Evolutionary conservation across 2,113 vertebrate genomes (phyloP).

Genomic region (Hirundichthys speculiger): DNA sequence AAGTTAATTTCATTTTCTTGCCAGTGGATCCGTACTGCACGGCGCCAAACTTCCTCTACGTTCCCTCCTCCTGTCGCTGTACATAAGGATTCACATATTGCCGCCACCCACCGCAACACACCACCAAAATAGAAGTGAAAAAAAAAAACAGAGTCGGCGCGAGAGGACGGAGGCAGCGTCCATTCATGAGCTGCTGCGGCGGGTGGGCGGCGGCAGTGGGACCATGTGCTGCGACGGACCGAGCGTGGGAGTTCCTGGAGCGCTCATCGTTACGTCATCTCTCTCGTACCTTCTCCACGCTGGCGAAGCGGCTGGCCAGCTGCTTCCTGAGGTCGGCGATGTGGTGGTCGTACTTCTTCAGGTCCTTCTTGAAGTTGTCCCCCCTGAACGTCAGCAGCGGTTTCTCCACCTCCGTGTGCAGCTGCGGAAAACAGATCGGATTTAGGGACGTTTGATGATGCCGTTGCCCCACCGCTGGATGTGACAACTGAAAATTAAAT

Average conservation of each 20-base stretch:
- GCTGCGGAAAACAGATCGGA: slow-evolving; percentile 73
- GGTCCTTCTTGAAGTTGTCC: slow-evolving; percentile 98
- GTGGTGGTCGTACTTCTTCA: slow-evolving; percentile 98
- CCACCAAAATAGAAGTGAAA: slow-evolving; percentile 8
- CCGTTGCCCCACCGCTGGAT: no score
- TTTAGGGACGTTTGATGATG: neutral
- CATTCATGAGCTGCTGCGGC: slow-evolving; percentile 37
- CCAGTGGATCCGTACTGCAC: no score
- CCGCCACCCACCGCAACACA: slow-evolving; percentile 30
- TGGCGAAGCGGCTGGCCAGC: slow-evolving; percentile 88
- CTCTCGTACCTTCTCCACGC: slow-evolving; percentile 91
- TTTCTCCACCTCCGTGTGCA: slow-evolving; percentile 95
- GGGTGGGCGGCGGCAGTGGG: slow-evolving; percentile 28
- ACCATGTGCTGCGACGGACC: neutral
- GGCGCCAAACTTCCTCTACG: neutral
- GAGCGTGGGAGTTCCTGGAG: slow-evolving; percentile 19
- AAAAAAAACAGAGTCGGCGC: neutral
- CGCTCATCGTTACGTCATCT: slow-evolving; percentile 15
- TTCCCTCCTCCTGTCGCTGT: neutral
- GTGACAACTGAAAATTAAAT: no score
- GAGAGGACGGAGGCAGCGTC: slow-evolving; percentile 1
- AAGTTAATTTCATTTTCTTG: no score
- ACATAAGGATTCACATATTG: slow-evolving; percentile 11
- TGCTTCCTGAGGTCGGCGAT: slow-evolving; percentile 95
- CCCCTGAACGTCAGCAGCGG: slow-evolving; percentile 90